A percentile compares a stretch with the other conserved stretches of the same genome.
Evolutionary conservation across 2,888 invertebrate species (phyloP).

Genomic region (Phyto melanocephala): DNA sequence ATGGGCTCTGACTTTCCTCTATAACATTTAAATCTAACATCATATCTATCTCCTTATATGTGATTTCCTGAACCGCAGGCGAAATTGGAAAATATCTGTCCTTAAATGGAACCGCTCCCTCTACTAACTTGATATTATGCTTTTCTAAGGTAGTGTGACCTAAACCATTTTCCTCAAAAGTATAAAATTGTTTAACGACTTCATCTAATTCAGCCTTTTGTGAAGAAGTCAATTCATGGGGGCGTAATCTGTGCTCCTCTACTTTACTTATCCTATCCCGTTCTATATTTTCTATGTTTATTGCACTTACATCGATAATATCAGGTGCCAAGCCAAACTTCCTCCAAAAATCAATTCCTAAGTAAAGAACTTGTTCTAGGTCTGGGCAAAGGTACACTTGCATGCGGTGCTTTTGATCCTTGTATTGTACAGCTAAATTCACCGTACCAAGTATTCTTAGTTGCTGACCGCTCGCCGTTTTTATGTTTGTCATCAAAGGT

Average conservation of each 20-base stretch:
- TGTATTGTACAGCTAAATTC: not conserved
- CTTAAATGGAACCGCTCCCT: too few relatives aligned
- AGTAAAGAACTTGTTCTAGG: conserved; percentile 18
- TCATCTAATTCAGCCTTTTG: not conserved
- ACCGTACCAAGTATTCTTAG: conserved; percentile 16
- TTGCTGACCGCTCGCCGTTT: conserved; percentile 26
- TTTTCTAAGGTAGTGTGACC: not conserved
- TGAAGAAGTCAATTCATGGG: not conserved
- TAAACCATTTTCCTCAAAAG: not conserved
- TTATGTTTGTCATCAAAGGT: not conserved
- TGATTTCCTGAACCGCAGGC: too few relatives aligned
- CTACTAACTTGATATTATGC: conserved; percentile 45
- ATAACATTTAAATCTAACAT: too few relatives aligned
- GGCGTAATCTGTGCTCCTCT: not conserved
- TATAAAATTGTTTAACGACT: not conserved
- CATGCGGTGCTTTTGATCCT: not conserved
- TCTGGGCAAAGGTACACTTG: conserved; percentile 26
- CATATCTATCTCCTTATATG: too few relatives aligned
- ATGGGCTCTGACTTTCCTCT: too few relatives aligned
- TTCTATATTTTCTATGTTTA: not conserved
- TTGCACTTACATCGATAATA: not conserved
- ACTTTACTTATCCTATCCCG: not conserved
- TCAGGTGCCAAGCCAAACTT: not conserved
- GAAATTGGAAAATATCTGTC: too few relatives aligned
- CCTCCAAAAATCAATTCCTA: conserved; percentile 14